phyloP scores from a whole-genome alignment of 2,888 invertebrate species.

The Globia sparganii region DNA sequence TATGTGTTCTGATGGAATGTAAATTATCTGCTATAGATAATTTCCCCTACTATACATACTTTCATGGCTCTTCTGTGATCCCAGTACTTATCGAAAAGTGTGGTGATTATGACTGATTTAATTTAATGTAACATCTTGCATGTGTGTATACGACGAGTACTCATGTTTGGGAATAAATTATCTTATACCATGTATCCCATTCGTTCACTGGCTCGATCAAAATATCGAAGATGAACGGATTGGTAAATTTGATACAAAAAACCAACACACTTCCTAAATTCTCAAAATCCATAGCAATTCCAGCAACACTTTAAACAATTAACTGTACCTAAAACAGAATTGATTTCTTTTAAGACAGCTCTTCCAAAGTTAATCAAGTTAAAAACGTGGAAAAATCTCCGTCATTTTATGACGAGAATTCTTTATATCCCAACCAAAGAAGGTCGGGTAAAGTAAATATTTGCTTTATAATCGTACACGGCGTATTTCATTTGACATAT shows the following conservation, averaged over 20 bases:
- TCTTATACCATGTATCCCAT: not conserved
- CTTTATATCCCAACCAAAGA: constrained; percentile 46
- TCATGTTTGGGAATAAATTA: not conserved
- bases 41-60: not conserved
- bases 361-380: constrained; percentile 62
- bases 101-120: not conserved
- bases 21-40: not conserved
- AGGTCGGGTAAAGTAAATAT: constrained; percentile 53
- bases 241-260: not conserved
- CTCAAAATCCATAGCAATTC: not conserved
- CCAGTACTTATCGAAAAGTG: not conserved
- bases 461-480: constrained; percentile 58
- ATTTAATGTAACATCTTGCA: not conserved
- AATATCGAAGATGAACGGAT: not conserved
- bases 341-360: constrained; percentile 51
- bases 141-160: no score
- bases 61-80: not conserved
- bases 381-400: constrained; percentile 59
- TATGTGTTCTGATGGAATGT: not conserved
- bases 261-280: not conserved
- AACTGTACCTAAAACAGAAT: constrained; percentile 43
- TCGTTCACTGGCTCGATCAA: not conserved
- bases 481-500: constrained; percentile 54
- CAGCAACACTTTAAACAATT: constrained; percentile 12
- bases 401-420: constrained; percentile 57